Evolutionary conservation across 2,113 vertebrate species (phyloP).

Genomic region (Leptobrachium leishanense): DNA sequence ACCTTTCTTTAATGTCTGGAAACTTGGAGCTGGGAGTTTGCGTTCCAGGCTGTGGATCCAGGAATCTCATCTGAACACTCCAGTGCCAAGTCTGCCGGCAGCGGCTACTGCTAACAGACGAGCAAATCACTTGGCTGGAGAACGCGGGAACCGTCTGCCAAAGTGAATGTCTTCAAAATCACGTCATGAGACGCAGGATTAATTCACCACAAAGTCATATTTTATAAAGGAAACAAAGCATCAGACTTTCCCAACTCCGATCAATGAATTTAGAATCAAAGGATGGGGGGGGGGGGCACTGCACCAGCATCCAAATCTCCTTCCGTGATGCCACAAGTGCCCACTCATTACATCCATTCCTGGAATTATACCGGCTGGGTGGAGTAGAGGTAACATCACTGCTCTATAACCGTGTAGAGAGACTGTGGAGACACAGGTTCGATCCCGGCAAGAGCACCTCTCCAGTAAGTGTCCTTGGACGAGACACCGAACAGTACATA

Average conservation of each 20-base stretch:
- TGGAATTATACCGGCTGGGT: no score
- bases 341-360: no score
- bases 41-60: background rate
- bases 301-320: no score
- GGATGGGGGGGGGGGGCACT: no score
- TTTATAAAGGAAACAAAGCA: background rate
- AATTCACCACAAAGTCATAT: background rate
- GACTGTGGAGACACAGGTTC: no score
- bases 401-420: no score
- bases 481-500: no score
- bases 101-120: background rate
- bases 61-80: background rate
- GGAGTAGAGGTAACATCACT: no score
- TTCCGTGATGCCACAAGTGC: no score
- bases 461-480: no score
- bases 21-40: constrained; percentile 11
- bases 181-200: background rate
- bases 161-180: constrained; percentile 1
- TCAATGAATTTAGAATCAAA: no score
- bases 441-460: no score
- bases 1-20: constrained; percentile 25
- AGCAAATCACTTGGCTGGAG: background rate
- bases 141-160: background rate
- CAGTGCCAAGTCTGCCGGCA: constrained; percentile 5
- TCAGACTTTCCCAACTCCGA: background rate